A percentile compares a stretch with the other conserved stretches of the same genome.
Conservation (phyloP, 2,113 vertebrate genomes). For the Micronisus gabar region DNA sequence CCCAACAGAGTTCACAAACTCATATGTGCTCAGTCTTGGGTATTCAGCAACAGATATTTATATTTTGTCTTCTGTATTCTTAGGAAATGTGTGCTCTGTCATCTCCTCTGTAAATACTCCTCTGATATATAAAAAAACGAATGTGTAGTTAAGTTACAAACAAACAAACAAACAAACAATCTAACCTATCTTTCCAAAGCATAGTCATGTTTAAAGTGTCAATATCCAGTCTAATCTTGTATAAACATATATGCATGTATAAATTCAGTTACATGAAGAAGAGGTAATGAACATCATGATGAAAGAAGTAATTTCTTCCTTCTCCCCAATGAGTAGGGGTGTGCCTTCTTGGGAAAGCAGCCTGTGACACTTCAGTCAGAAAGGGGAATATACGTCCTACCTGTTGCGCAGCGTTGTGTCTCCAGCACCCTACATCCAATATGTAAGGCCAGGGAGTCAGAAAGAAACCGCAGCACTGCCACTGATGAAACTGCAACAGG, state of each 20-base stretch:
- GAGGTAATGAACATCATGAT: background rate
- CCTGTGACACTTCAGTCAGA: background rate
- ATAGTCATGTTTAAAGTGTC: background rate
- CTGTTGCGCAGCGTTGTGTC: background rate
- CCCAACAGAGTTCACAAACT: background rate
- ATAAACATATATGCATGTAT: background rate
- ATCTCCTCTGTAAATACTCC: background rate
- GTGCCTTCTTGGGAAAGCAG: background rate
- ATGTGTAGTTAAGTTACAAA: background rate
- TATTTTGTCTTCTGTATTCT: background rate
- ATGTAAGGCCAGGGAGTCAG: background rate
- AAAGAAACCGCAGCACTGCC: background rate
- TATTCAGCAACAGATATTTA: background rate
- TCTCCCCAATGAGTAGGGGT: rapidly evolving
- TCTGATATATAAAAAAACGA: background rate
- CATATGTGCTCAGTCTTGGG: background rate
- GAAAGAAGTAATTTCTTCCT: background rate
- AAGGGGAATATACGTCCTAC: background rate
- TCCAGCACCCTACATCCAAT: background rate
- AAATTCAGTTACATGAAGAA: background rate
- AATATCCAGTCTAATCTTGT: background rate
- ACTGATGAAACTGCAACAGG: background rate
- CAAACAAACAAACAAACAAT: background rate
- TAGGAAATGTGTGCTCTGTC: background rate
- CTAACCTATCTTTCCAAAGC: background rate